These are phyloP conservation scores for Sebastes schlegelii DNA, from an alignment of 2,113 vertebrate species.

Conservation along the genomic window DNA sequence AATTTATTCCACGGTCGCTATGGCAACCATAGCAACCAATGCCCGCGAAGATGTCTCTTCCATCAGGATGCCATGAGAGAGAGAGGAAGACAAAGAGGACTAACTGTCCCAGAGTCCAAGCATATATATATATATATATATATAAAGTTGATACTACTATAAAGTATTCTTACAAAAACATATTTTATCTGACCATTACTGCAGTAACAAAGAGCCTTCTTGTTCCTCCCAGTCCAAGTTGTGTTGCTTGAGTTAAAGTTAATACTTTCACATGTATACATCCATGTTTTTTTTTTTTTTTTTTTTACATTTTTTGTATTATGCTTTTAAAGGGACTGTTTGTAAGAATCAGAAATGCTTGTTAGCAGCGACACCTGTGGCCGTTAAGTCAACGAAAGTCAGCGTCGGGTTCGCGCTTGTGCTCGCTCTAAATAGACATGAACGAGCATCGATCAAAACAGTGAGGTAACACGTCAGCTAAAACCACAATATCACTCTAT, in stretches of 20 bases:
- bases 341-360: too few species aligned
- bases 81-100: background rate
- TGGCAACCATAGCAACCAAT: constrained; percentile 5
- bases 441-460: too few species aligned
- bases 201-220: background rate
- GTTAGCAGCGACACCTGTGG: too few species aligned
- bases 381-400: too few species aligned
- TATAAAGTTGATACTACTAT: background rate
- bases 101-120: background rate
- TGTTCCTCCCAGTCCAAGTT: background rate
- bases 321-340: too few species aligned
- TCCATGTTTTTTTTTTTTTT: background rate
- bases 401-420: too few species aligned
- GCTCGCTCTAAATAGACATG: too few species aligned
- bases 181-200: background rate
- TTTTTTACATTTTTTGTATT: too few species aligned
- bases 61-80: background rate
- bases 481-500: too few species aligned
- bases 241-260: background rate
- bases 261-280: background rate
- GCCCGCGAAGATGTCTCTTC: constrained; percentile 48
- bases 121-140: too few species aligned
- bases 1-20: constrained; percentile 5
- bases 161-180: background rate
- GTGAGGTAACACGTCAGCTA: too few species aligned